Percentiles rank a stretch among this genome's conserved stretches.
These are phyloP conservation scores for Corbicula japonica DNA, from an alignment of 2,888 invertebrate species.

Conservation along the genomic window DNA sequence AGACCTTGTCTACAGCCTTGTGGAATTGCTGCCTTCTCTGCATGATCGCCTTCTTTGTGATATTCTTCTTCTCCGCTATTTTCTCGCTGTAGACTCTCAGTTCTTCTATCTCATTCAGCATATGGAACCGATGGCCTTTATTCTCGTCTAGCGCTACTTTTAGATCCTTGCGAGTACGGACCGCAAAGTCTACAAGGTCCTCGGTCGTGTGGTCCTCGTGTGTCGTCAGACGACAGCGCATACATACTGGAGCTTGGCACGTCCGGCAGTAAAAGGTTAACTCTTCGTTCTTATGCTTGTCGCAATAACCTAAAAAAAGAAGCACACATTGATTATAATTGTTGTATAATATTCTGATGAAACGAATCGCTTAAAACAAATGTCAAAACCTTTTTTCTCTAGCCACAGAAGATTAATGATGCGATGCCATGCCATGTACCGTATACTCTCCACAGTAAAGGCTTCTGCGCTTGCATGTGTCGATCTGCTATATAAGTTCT, in stretches of 20 bases:
- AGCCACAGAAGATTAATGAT: too few relatives aligned
- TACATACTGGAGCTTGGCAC: conserved; percentile 56
- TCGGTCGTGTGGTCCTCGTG: conserved; percentile 67
- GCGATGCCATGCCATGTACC: too few relatives aligned
- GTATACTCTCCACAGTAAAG: too few relatives aligned
- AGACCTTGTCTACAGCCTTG: conserved; percentile 49
- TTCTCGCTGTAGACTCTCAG: conserved; percentile 50
- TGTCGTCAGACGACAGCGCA: conserved; percentile 61
- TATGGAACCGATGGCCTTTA: conserved; percentile 51
- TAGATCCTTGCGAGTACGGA: conserved; percentile 48
- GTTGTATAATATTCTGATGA: too few relatives aligned
- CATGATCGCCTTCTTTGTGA: conserved; percentile 28
- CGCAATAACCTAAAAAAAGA: conserved; percentile 52
- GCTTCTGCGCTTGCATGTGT: too few relatives aligned
- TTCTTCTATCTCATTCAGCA: conserved; percentile 64
- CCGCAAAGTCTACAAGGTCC: conserved; percentile 58
- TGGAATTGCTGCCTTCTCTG: conserved; percentile 52
- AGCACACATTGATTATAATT: too few relatives aligned
- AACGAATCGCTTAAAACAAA: too few relatives aligned
- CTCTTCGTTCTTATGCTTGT: conserved; percentile 65
- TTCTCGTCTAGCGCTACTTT: conserved; percentile 48
- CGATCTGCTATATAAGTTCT: too few relatives aligned
- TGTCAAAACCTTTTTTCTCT: too few relatives aligned
- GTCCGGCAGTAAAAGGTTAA: conserved; percentile 65
- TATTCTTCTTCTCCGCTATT: conserved; percentile 34